Conservation (phyloP, 2,797 vertebrate genomes). For the Gouania willdenowi region DNA sequence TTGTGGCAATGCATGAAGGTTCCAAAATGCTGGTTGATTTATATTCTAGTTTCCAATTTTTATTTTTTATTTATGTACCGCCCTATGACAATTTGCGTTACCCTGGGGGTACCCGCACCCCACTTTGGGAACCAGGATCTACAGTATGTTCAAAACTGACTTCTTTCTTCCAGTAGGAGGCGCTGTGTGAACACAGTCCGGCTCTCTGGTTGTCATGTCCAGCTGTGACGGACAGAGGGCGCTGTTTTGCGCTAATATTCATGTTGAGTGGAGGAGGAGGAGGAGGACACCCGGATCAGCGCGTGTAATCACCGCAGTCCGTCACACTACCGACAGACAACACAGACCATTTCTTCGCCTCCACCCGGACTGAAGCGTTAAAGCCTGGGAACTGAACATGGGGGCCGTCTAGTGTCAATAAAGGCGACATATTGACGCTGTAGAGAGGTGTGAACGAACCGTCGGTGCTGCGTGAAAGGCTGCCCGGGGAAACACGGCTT, state of each 20-base stretch:
- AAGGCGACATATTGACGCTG: conserved; percentile 23
- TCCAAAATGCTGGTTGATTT: too few species aligned
- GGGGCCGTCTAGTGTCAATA: conserved; percentile 30
- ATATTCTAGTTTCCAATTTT: too few species aligned
- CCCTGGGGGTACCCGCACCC: too few species aligned
- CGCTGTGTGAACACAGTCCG: conserved; percentile 15
- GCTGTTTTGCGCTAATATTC: conserved; percentile 36
- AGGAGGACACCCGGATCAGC: conserved; percentile 42
- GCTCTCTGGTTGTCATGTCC: accelerated
- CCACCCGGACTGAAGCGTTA: conserved; percentile 36
- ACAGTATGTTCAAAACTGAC: not conserved
- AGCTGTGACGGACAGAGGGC: conserved; percentile 4
- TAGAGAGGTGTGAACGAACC: not conserved
- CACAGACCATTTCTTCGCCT: conserved; percentile 12
- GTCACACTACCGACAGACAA: conserved; percentile 36
- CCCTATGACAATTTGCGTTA: too few species aligned
- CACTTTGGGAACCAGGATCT: too few species aligned
- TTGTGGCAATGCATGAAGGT: too few species aligned
- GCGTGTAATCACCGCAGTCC: conserved; percentile 40
- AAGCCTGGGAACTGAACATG: conserved; percentile 21
- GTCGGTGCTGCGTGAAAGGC: conserved; percentile 17
- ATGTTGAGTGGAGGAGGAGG: conserved; percentile 40
- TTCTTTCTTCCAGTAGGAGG: conserved; percentile 20
- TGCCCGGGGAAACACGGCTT: conserved; percentile 68
- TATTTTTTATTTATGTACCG: too few species aligned